Conservation (phyloP, 1,140 invertebrate species). For the Pseudachorutes palmiensis region DNA sequence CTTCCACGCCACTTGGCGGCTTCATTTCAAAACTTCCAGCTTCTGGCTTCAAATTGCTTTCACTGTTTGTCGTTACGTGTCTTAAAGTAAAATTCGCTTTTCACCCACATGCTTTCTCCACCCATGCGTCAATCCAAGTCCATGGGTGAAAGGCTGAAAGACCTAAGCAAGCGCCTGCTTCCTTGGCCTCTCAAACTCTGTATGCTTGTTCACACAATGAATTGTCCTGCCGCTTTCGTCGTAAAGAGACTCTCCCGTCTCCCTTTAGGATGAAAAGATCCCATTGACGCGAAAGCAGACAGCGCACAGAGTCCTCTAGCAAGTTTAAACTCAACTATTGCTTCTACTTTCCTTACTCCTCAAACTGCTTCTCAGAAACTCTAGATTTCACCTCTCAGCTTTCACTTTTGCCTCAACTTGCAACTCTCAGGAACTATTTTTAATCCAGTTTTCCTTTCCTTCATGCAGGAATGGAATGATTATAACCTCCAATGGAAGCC, state of each 20-base stretch:
- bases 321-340: neutral
- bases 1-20: neutral
- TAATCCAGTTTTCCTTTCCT: neutral
- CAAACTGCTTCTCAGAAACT: neutral
- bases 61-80: neutral
- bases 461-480: slow-evolving; percentile 91
- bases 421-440: slow-evolving; percentile 2
- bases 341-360: neutral
- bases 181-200: neutral
- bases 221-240: neutral
- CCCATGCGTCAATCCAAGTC: too few relatives aligned
- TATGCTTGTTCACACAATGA: neutral
- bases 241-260: neutral
- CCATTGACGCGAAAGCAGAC: slow-evolving; percentile 2
- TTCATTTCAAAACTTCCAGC: too few relatives aligned
- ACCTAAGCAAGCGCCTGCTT: slow-evolving; percentile 8
- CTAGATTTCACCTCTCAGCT: slow-evolving; percentile 13
- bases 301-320: neutral
- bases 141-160: too few relatives aligned
- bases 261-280: neutral
- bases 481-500: slow-evolving; percentile 96
- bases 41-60: neutral
- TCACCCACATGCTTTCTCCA: neutral
- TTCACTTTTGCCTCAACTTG: slow-evolving; percentile 14
- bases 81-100: neutral